These are phyloP conservation scores for Melanaphis sacchari DNA, from an alignment of 1,140 invertebrate species.

Conservation along the genomic window DNA sequence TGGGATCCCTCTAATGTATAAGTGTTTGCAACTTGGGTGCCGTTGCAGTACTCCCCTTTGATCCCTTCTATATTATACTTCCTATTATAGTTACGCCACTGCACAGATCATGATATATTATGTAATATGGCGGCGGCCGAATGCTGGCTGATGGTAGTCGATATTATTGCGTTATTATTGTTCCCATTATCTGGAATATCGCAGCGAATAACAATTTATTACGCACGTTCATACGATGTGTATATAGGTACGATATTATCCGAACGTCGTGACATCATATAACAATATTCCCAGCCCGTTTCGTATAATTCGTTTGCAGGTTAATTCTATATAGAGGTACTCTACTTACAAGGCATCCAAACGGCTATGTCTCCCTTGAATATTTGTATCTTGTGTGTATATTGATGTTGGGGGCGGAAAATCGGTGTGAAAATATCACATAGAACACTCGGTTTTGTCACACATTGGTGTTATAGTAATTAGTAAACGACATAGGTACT, in stretches of 20 bases:
- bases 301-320: neutral
- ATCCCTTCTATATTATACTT: neutral
- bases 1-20: neutral
- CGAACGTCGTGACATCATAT: neutral
- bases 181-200: conserved; percentile 4
- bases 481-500: too few species aligned
- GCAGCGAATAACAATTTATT: conserved; percentile 5
- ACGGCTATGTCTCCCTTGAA: neutral
- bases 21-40: neutral
- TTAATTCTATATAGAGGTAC: neutral
- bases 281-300: conserved; percentile 2
- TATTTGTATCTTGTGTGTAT: neutral
- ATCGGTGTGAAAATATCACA: neutral
- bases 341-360: too few species aligned
- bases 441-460: neutral
- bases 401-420: neutral
- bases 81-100: neutral
- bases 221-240: neutral
- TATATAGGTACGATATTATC: neutral
- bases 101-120: neutral
- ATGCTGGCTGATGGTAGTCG: neutral
- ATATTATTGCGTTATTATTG: conserved; percentile 6
- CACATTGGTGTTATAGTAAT: too few species aligned
- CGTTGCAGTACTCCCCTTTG: neutral
- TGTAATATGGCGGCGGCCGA: neutral